Percentiles rank a stretch among this genome's conserved stretches.
These are phyloP conservation scores for Dolichoris vasculosae DNA, from an alignment of 1,140 invertebrate species.

Conservation along the genomic window DNA sequence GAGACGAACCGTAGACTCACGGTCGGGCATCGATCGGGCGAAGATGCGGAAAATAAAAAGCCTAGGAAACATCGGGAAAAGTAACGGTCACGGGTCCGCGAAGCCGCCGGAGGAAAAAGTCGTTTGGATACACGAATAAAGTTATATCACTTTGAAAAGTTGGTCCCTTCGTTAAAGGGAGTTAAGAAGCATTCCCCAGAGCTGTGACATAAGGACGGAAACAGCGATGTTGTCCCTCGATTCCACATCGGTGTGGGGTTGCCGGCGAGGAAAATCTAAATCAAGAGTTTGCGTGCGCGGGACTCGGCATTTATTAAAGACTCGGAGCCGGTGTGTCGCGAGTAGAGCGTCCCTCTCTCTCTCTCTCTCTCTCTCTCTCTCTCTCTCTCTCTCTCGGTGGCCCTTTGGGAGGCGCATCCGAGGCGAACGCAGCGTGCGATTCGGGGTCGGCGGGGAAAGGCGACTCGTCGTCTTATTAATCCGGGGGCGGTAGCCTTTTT, in stretches of 20 bases:
- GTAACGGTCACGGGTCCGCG: not conserved
- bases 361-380: not conserved
- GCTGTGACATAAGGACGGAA: not conserved
- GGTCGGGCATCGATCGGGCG: not conserved
- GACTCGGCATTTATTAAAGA: constrained; percentile 24
- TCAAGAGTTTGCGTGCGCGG: not conserved
- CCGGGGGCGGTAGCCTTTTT: constrained; percentile 65
- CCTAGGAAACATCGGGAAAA: not conserved
- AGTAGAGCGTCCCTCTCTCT: constrained; percentile 15
- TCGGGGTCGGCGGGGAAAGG: constrained; percentile 60
- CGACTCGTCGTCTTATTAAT: constrained; percentile 75
- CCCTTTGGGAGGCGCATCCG: constrained; percentile 30
- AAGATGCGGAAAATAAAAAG: not conserved
- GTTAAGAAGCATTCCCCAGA: constrained; percentile 39
- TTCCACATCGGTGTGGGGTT: not conserved
- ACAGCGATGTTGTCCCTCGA: not conserved
- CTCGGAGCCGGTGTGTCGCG: not conserved
- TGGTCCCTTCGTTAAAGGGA: constrained; percentile 8
- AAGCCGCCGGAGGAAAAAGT: not conserved
- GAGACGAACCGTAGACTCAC: not conserved
- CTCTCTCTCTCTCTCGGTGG: constrained; percentile 26
- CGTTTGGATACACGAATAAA: constrained; percentile 20
- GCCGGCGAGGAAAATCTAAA: constrained; percentile 21
- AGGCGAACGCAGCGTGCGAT: constrained; percentile 58
- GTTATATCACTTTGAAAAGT: constrained; percentile 34